These are phyloP conservation scores for Eupithecia abbreviata DNA, from an alignment of 2,888 invertebrate genomes.

Conservation along the genomic window DNA sequence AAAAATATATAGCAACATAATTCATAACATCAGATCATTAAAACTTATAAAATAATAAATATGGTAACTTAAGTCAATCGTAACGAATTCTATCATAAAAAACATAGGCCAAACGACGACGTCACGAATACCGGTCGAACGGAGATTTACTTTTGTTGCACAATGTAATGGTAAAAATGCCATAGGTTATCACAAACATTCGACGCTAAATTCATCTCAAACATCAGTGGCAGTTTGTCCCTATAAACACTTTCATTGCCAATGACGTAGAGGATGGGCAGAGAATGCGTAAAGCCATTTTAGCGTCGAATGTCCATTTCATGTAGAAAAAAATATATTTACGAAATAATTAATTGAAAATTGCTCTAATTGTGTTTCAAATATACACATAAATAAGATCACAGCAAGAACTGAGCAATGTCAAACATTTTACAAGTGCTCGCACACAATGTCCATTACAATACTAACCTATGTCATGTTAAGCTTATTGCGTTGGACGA, in stretches of 20 bases:
- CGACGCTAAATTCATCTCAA: background rate
- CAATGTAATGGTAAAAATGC: background rate
- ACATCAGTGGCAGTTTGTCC: background rate
- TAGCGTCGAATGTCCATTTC: background rate
- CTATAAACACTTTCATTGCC: background rate
- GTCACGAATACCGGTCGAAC: too few relatives aligned
- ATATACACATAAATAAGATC: background rate
- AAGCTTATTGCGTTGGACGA: background rate
- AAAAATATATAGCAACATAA: background rate
- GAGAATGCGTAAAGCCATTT: background rate
- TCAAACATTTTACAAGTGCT: background rate
- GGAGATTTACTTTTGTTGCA: background rate
- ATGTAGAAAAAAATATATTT: background rate
- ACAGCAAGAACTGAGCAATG: conserved; percentile 3
- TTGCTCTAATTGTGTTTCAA: background rate
- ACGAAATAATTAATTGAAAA: background rate
- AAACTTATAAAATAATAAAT: conserved; percentile 3
- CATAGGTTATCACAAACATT: background rate
- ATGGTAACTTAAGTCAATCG: background rate
- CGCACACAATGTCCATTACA: background rate
- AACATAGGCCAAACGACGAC: too few relatives aligned
- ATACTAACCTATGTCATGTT: conserved; percentile 1
- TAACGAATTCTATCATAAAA: conserved; percentile 3
- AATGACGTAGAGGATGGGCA: background rate
- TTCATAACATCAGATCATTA: background rate